Evolutionary conservation across 2,888 invertebrate genomes (phyloP).

Genomic region (Pterostichus madidus): DNA sequence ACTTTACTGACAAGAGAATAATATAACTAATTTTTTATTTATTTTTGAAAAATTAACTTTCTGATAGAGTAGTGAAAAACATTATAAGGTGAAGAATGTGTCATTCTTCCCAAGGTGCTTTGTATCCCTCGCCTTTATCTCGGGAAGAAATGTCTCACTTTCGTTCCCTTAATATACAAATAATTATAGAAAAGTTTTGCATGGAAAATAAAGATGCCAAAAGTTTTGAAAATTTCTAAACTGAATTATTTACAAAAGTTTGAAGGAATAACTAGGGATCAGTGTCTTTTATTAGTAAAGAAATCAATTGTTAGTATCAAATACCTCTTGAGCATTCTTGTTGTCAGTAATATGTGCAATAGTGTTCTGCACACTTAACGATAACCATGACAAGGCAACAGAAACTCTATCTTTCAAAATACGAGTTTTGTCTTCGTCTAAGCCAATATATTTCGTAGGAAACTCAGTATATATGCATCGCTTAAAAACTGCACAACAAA

Average conservation of each 20-base stretch:
- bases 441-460: conserved; percentile 58
- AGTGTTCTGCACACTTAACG: conserved; percentile 77
- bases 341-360: conserved; percentile 77
- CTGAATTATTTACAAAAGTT: conserved; percentile 10
- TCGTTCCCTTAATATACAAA: too few species aligned
- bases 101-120: too few species aligned
- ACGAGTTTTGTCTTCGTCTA: conserved; percentile 51
- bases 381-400: conserved; percentile 74
- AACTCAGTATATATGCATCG: conserved; percentile 67
- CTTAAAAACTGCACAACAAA: conserved; percentile 67
- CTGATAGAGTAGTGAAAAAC: too few species aligned
- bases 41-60: too few species aligned
- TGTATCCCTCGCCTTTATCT: too few species aligned
- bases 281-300: conserved; percentile 48
- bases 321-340: conserved; percentile 77
- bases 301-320: conserved; percentile 21
- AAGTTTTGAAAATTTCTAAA: background rate
- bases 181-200: too few species aligned
- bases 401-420: conserved; percentile 59
- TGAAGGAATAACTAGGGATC: conserved; percentile 14
- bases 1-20: too few species aligned
- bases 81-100: too few species aligned
- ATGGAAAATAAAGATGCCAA: too few species aligned
- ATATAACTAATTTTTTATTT: too few species aligned
- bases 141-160: too few species aligned